These are phyloP conservation scores for Laticauda laticaudata DNA, from an alignment of 2,113 vertebrate species.

Conservation along the genomic window DNA sequence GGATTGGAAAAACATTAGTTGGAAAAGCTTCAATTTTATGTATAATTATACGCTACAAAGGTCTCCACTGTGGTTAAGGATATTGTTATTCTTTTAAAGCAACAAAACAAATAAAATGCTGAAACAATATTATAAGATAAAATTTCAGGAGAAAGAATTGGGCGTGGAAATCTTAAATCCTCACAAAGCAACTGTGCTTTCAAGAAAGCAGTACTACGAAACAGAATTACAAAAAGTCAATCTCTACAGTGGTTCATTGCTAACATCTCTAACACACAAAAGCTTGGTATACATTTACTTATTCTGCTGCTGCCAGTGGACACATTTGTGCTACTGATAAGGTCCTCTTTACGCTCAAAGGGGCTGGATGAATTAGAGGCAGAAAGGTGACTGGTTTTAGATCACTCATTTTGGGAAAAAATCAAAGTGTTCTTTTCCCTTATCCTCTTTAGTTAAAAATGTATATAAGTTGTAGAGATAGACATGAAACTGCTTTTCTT, in stretches of 20 bases:
- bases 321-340: background rate
- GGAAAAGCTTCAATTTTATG: background rate
- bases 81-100: background rate
- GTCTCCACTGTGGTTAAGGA: background rate
- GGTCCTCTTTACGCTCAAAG: background rate
- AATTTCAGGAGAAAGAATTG: background rate
- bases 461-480: background rate
- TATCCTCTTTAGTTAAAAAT: background rate
- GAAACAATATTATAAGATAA: background rate
- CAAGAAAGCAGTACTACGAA: background rate
- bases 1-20: background rate
- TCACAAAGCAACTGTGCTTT: background rate
- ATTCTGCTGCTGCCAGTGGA: background rate
- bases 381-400: background rate
- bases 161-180: background rate
- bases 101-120: background rate
- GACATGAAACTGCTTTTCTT: background rate
- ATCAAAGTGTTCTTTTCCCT: background rate
- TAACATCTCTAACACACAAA: constrained; percentile 5
- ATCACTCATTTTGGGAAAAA: constrained; percentile 7
- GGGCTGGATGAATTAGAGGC: background rate
- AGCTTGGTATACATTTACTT: constrained; percentile 6
- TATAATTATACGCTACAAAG: background rate
- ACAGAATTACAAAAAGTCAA: background rate
- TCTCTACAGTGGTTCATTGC: background rate